phyloP scores from a whole-genome alignment of 2,797 vertebrate genomes.

The Fratercula arctica region DNA sequence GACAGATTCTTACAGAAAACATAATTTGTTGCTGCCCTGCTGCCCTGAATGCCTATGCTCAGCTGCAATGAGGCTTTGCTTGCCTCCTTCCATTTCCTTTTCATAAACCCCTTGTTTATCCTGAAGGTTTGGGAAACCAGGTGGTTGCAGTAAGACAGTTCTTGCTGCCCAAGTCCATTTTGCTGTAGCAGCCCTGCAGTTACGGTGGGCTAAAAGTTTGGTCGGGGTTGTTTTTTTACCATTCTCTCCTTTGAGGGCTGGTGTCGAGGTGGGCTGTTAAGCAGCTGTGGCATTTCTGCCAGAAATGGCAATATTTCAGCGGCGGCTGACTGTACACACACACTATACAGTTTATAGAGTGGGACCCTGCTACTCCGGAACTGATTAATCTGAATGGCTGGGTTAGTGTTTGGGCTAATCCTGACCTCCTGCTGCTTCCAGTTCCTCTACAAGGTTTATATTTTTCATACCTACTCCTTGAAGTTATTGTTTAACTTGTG shows the following conservation, averaged over 20 bases:
- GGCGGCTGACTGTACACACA: background rate
- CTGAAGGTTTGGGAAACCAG: background rate
- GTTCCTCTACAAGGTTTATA: background rate
- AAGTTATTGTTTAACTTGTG: background rate
- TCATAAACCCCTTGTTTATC: background rate
- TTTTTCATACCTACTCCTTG: conserved; percentile 1
- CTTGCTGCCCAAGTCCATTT: background rate
- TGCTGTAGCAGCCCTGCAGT: background rate
- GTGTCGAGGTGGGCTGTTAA: background rate
- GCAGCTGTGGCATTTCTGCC: background rate
- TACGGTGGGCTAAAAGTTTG: background rate
- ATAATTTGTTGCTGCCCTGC: background rate
- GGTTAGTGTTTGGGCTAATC: background rate
- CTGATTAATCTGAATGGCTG: background rate
- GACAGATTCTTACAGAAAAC: background rate
- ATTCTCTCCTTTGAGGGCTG: background rate
- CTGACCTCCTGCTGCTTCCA: background rate
- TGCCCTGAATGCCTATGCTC: background rate
- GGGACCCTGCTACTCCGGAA: background rate
- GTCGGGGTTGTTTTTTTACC: background rate
- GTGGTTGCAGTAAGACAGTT: background rate
- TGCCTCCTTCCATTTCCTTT: background rate
- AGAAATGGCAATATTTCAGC: background rate
- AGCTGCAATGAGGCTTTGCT: background rate
- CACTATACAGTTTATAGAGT: background rate